A percentile compares a stretch with the other conserved stretches of the same genome.
Conservation (phyloP, 2,888 invertebrate genomes). For the Meganola albula region DNA sequence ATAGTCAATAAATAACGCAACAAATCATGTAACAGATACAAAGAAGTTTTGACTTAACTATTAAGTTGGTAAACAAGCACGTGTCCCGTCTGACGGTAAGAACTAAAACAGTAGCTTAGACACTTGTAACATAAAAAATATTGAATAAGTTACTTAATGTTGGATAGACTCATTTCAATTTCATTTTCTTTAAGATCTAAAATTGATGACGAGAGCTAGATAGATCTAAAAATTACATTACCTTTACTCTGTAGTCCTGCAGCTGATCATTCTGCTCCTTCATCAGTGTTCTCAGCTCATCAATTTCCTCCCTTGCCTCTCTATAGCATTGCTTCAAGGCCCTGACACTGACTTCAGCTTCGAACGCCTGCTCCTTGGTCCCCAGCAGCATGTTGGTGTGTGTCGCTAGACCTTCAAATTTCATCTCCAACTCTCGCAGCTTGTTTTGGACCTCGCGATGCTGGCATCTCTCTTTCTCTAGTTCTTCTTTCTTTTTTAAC, state of each 20-base stretch:
- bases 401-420: conserved; percentile 48
- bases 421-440: conserved; percentile 62
- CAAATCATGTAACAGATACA: no score
- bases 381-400: conserved; percentile 68
- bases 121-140: no score
- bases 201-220: no score
- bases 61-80: no score
- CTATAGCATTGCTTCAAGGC: conserved; percentile 76
- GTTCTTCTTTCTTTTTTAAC: conserved; percentile 67
- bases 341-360: conserved; percentile 68
- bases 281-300: conserved; percentile 78
- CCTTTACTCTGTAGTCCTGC: conserved; percentile 83
- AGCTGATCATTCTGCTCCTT: conserved; percentile 82
- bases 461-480: conserved; percentile 79
- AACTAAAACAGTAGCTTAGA: no score
- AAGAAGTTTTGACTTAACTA: no score
- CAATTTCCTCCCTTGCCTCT: conserved; percentile 75
- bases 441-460: conserved; percentile 69
- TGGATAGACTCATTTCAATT: no score
- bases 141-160: no score
- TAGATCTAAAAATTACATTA: no score
- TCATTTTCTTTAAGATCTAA: no score
- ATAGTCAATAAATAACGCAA: no score
- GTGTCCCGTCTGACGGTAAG: no score
- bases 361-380: conserved; percentile 80